phyloP scores from a whole-genome alignment of 2,113 vertebrate genomes.

The Argyrosomus japonicus region DNA sequence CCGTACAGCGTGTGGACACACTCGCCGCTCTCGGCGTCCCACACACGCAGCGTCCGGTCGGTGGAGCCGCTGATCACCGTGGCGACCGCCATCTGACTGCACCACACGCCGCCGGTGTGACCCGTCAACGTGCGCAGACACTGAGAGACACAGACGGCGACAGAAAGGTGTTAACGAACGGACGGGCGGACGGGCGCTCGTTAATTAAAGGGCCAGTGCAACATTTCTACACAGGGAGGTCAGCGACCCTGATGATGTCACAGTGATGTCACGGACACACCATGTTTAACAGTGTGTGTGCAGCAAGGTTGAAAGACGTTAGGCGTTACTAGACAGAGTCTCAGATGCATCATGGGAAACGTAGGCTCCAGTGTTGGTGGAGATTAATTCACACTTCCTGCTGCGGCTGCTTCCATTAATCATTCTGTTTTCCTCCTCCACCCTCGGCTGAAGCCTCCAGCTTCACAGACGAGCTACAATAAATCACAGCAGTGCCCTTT shows the following conservation, averaged over 20 bases:
- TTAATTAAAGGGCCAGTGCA: conserved; percentile 3
- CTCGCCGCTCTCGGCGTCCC: conserved; percentile 95
- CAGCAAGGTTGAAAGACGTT: neutral
- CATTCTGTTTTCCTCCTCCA: too few relatives aligned
- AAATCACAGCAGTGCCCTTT: too few relatives aligned
- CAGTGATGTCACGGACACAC: neutral
- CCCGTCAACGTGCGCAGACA: conserved; percentile 95
- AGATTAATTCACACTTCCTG: too few relatives aligned
- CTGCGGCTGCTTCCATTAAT: too few relatives aligned
- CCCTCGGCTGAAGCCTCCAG: too few relatives aligned
- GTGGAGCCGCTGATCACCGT: conserved; percentile 98
- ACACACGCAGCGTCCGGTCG: conserved; percentile 94
- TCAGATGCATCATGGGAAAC: neutral
- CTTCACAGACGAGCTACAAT: too few relatives aligned
- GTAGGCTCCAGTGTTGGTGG: neutral
- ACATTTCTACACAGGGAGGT: too few relatives aligned
- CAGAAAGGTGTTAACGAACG: neutral
- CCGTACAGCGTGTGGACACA: conserved; percentile 95
- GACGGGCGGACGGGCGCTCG: too few relatives aligned
- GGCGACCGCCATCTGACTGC: conserved; percentile 95
- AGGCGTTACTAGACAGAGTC: neutral
- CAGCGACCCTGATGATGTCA: neutral
- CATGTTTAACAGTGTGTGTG: too few relatives aligned
- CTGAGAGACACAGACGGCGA: conserved; percentile 71
- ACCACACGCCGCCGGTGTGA: conserved; percentile 97